phyloP scores from a whole-genome alignment of 2,113 vertebrate genomes.

The Gnathonemus longibarbis region DNA sequence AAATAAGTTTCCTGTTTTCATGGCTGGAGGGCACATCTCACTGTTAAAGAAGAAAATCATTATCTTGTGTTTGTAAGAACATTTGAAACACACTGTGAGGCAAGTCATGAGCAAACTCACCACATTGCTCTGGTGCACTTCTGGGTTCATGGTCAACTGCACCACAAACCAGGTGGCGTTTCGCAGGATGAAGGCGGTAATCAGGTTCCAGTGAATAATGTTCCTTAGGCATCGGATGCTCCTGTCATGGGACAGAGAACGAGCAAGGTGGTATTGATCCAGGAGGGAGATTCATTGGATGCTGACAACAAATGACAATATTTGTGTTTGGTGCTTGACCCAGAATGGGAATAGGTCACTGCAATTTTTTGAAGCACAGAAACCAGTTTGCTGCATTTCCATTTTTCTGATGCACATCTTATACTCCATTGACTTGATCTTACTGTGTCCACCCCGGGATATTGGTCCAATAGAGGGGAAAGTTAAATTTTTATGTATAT shows the following conservation, averaged over 20 bases:
- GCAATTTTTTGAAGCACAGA: background rate
- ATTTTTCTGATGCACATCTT: background rate
- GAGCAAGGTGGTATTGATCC: background rate
- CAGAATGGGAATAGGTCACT: background rate
- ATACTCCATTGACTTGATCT: background rate
- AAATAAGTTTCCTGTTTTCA: background rate
- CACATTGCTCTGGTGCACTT: slow-evolving; percentile 85
- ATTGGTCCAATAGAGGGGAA: background rate
- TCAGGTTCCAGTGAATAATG: slow-evolving; percentile 96
- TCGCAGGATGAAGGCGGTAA: slow-evolving; percentile 87
- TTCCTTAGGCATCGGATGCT: slow-evolving; percentile 90
- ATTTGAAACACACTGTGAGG: background rate
- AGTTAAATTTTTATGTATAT: background rate
- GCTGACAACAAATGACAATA: background rate
- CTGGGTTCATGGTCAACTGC: slow-evolving; percentile 81
- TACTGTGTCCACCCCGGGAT: background rate
- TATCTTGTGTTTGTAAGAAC: background rate
- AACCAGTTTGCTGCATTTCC: background rate
- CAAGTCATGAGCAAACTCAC: slow-evolving; percentile 52
- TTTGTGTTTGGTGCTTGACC: background rate
- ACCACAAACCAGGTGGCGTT: slow-evolving; percentile 90
- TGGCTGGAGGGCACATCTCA: background rate
- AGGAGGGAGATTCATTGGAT: background rate
- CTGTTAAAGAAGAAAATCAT: background rate
- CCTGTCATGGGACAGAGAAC: slow-evolving; percentile 48